These are phyloP conservation scores for Oncopeltus fasciatus DNA, from an alignment of 1,140 invertebrate genomes.

Conservation along the genomic window DNA sequence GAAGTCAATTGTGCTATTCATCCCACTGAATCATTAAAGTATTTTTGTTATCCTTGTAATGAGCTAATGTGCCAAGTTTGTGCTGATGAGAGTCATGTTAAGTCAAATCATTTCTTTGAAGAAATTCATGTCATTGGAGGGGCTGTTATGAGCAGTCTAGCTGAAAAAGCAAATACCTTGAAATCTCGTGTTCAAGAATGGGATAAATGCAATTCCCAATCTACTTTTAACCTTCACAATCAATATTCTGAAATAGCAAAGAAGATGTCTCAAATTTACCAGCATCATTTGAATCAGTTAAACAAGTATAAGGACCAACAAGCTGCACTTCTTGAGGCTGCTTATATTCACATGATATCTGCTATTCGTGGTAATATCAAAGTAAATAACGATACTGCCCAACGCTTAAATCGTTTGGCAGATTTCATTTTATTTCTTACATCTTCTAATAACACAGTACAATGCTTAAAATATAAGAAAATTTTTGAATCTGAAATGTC, in stretches of 20 bases:
- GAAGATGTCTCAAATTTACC: slow-evolving; percentile 88
- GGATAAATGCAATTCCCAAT: slow-evolving; percentile 71
- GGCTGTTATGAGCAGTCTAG: slow-evolving; percentile 67
- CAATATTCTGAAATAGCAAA: slow-evolving; percentile 89
- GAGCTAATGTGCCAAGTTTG: slow-evolving; percentile 88
- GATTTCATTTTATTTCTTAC: slow-evolving; percentile 84
- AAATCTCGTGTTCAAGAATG: slow-evolving; percentile 72
- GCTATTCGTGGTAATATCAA: slow-evolving; percentile 70
- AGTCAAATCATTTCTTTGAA: slow-evolving; percentile 70
- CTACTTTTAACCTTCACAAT: slow-evolving; percentile 62
- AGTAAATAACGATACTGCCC: slow-evolving; percentile 84
- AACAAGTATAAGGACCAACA: slow-evolving; percentile 87
- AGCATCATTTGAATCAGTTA: slow-evolving; percentile 84
- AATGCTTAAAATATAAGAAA: slow-evolving; percentile 88
- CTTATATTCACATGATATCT: slow-evolving; percentile 79
- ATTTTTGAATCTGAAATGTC: slow-evolving; percentile 81
- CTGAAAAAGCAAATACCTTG: slow-evolving; percentile 65
- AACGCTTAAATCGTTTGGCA: slow-evolving; percentile 81
- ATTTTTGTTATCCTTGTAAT: slow-evolving; percentile 79
- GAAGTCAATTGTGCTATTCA: slow-evolving; percentile 60
- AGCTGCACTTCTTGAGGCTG: slow-evolving; percentile 81
- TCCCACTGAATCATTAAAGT: slow-evolving; percentile 75
- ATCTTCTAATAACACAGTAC: slow-evolving; percentile 74
- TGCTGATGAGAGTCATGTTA: slow-evolving; percentile 70
- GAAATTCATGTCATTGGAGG: slow-evolving; percentile 60